phyloP scores from a whole-genome alignment of 2,797 vertebrate species.

The Salarias fasciatus region DNA sequence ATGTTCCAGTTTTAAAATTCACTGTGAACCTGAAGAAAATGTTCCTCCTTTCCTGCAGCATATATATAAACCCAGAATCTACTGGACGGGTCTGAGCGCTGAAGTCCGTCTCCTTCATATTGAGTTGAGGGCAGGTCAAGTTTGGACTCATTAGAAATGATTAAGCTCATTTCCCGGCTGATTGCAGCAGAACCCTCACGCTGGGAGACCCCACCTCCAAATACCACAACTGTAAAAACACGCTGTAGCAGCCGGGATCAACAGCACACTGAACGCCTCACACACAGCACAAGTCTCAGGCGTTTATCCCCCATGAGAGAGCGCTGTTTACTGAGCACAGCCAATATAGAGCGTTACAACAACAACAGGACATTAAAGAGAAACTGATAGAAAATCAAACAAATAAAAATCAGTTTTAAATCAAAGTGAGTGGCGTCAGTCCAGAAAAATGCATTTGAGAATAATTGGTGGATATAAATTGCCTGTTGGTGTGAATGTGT shows the following conservation, averaged over 20 bases:
- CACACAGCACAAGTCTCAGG: not conserved
- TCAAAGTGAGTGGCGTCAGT: slow-evolving; percentile 16
- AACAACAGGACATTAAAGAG: slow-evolving; percentile 31
- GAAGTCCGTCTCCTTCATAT: slow-evolving; percentile 18
- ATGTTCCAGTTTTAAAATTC: not conserved
- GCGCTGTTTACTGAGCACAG: slow-evolving; percentile 3
- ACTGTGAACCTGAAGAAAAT: too few relatives aligned
- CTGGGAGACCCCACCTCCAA: slow-evolving; percentile 56
- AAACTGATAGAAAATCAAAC: slow-evolving; percentile 7
- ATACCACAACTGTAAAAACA: slow-evolving; percentile 28
- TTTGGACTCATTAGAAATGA: slow-evolving; percentile 56
- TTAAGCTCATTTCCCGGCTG: slow-evolving; percentile 57
- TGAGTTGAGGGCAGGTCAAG: slow-evolving; percentile 31
- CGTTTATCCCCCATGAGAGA: slow-evolving; percentile 22
- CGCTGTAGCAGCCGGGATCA: not conserved
- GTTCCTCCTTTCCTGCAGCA: not conserved
- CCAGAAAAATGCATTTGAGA: not conserved
- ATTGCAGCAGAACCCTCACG: slow-evolving; percentile 33
- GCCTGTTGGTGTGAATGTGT: too few relatives aligned
- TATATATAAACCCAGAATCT: slow-evolving; percentile 6
- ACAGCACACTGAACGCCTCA: slow-evolving; percentile 2
- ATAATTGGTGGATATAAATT: too few relatives aligned
- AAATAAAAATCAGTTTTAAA: not conserved
- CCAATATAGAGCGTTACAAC: slow-evolving; percentile 37
- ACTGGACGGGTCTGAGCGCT: slow-evolving; percentile 28